These are phyloP conservation scores for Tor tambroides DNA, from an alignment of 2,113 vertebrate species.

Conservation along the genomic window DNA sequence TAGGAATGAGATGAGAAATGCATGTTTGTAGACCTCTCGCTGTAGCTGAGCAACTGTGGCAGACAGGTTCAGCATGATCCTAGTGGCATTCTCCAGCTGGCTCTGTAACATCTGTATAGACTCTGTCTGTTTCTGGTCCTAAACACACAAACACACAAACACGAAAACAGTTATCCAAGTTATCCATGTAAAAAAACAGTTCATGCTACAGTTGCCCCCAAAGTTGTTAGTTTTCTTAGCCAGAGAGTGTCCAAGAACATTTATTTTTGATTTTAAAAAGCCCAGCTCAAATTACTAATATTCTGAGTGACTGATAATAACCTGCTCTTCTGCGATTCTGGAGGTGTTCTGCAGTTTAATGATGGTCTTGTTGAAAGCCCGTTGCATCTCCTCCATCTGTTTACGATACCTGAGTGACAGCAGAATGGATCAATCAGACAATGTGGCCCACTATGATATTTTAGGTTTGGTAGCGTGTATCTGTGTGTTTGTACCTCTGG, in stretches of 20 bases:
- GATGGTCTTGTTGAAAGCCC: constrained; percentile 98
- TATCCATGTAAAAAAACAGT: neutral
- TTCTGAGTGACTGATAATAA: constrained; percentile 59
- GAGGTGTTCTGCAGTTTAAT: constrained; percentile 98
- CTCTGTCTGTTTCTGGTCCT: constrained; percentile 96
- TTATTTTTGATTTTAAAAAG: neutral
- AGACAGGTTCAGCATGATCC: constrained; percentile 90
- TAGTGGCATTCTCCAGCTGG: constrained; percentile 91
- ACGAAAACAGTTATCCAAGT: neutral
- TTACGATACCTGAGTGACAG: constrained; percentile 87
- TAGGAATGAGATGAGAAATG: neutral
- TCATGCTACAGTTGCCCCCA: neutral
- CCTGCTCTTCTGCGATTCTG: constrained; percentile 95
- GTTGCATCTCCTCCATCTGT: constrained; percentile 99
- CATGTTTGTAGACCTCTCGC: constrained; percentile 80
- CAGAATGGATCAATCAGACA: neutral
- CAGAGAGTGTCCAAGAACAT: neutral
- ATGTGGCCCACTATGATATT: neutral
- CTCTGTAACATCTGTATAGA: constrained; percentile 93
- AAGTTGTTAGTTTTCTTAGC: neutral
- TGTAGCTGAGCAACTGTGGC: constrained; percentile 82
- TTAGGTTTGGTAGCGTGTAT: neutral
- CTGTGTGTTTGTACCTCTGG: constrained; percentile 81
- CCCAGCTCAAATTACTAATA: neutral
- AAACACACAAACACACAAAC: constrained; percentile 12